Evolutionary conservation across 2,113 vertebrate genomes (phyloP).

Genomic region (Calidris pugnax): DNA sequence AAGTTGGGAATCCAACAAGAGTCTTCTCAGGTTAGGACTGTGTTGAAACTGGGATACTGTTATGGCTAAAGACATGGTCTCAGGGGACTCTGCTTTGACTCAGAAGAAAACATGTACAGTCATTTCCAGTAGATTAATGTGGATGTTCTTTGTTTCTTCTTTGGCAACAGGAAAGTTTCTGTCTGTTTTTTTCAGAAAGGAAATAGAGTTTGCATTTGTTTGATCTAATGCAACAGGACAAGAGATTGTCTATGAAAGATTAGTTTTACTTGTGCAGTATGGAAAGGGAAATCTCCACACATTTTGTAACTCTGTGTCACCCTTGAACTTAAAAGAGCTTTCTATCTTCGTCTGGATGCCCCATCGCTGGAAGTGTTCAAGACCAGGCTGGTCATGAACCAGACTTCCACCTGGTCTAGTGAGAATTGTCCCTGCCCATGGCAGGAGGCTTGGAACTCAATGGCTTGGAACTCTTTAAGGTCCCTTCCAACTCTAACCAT

Average conservation of each 20-base stretch:
- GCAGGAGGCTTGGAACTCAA: too few relatives aligned
- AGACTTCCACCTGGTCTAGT: too few relatives aligned
- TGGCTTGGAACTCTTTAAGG: too few relatives aligned
- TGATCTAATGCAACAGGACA: not conserved
- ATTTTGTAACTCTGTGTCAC: not conserved
- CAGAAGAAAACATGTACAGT: not conserved
- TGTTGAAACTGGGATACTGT: not conserved
- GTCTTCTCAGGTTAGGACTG: not conserved
- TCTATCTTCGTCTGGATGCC: not conserved
- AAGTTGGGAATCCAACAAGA: not conserved
- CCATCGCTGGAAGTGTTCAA: too few relatives aligned
- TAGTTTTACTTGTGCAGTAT: not conserved
- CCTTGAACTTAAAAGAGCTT: not conserved
- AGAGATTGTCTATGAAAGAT: not conserved
- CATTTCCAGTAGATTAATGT: not conserved
- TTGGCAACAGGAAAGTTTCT: not conserved
- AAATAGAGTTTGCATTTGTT: not conserved
- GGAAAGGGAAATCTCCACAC: not conserved
- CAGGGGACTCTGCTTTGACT: not conserved
- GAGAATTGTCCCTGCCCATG: too few relatives aligned
- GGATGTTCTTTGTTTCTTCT: not conserved
- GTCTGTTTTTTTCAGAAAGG: not conserved
- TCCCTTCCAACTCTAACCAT: too few relatives aligned
- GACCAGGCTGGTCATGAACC: too few relatives aligned
- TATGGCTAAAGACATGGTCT: not conserved